These are phyloP conservation scores for Baccha elongata DNA, from an alignment of 2,888 invertebrate genomes.

Conservation along the genomic window DNA sequence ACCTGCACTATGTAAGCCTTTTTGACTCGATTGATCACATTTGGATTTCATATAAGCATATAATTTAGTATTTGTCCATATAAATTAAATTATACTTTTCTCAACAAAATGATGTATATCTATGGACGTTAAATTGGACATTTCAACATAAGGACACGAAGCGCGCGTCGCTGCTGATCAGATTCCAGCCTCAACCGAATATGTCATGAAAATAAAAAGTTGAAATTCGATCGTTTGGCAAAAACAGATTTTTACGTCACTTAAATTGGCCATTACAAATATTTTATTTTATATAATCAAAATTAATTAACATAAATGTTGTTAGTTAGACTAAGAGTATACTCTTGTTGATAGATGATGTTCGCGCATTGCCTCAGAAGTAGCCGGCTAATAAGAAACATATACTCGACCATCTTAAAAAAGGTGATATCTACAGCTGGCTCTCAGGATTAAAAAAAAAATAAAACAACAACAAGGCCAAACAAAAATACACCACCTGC, in stretches of 20 bases:
- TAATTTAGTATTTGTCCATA: slow-evolving; percentile 32
- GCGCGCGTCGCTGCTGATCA: slow-evolving; percentile 13
- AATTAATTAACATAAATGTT: slow-evolving; percentile 70
- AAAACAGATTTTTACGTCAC: slow-evolving; percentile 70
- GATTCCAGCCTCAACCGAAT: not conserved
- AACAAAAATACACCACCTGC: slow-evolving; percentile 4
- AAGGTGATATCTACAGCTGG: not conserved
- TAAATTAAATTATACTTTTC: slow-evolving; percentile 27
- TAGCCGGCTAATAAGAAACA: slow-evolving; percentile 6
- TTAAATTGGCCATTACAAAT: slow-evolving; percentile 71
- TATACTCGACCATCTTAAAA: not conserved
- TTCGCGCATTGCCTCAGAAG: slow-evolving; percentile 53
- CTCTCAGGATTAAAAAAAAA: not conserved
- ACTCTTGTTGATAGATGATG: slow-evolving; percentile 65
- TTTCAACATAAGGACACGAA: slow-evolving; percentile 24
- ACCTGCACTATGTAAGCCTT: slow-evolving; percentile 21
- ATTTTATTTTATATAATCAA: slow-evolving; percentile 68
- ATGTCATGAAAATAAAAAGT: slow-evolving; percentile 14
- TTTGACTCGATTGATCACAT: slow-evolving; percentile 22
- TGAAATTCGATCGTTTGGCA: slow-evolving; percentile 70
- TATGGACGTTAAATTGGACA: slow-evolving; percentile 51
- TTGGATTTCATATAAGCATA: slow-evolving; percentile 28
- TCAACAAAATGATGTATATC: slow-evolving; percentile 49
- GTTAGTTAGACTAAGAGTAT: slow-evolving; percentile 43
- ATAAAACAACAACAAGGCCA: not conserved